Percentiles rank a stretch among this genome's conserved stretches.
Conservation (phyloP, 2,888 invertebrate genomes). For the Bellardia pandia region DNA sequence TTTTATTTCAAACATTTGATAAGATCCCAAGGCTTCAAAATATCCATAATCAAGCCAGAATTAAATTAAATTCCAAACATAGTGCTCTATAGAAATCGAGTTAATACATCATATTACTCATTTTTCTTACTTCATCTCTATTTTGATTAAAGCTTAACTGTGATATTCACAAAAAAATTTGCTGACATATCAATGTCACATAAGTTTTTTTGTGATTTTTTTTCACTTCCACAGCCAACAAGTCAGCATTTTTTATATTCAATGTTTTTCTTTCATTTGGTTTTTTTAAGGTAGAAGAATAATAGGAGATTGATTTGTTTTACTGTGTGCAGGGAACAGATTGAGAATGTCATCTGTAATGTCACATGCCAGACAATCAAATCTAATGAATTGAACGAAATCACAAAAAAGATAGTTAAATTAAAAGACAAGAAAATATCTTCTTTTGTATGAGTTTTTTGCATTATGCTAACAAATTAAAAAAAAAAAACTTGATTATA, state of each 20-base stretch:
- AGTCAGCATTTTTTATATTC: constrained; percentile 23
- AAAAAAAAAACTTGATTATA: constrained; percentile 30
- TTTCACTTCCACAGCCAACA: background rate
- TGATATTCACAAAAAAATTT: constrained; percentile 12
- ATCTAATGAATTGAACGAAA: constrained; percentile 47
- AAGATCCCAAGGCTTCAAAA: too few relatives aligned
- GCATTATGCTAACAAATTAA: background rate
- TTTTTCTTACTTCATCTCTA: constrained; percentile 5
- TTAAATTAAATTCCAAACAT: too few relatives aligned
- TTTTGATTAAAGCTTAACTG: constrained; percentile 48
- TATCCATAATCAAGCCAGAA: too few relatives aligned
- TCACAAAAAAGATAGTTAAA: constrained; percentile 16
- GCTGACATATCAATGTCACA: constrained; percentile 65
- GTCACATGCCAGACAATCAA: constrained; percentile 44
- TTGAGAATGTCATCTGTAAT: constrained; percentile 32
- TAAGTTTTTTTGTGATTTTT: constrained; percentile 18
- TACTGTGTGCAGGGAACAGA: constrained; percentile 32
- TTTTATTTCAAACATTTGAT: too few relatives aligned
- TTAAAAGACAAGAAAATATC: too few relatives aligned
- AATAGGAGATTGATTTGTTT: constrained; percentile 62
- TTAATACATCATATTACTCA: background rate
- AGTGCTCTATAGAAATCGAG: background rate
- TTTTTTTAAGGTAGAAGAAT: constrained; percentile 36
- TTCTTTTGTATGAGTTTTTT: background rate
- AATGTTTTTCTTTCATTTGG: constrained; percentile 21